Conservation (phyloP, 92 coral and sea anemone species). For the Muricea muricata region DNA sequence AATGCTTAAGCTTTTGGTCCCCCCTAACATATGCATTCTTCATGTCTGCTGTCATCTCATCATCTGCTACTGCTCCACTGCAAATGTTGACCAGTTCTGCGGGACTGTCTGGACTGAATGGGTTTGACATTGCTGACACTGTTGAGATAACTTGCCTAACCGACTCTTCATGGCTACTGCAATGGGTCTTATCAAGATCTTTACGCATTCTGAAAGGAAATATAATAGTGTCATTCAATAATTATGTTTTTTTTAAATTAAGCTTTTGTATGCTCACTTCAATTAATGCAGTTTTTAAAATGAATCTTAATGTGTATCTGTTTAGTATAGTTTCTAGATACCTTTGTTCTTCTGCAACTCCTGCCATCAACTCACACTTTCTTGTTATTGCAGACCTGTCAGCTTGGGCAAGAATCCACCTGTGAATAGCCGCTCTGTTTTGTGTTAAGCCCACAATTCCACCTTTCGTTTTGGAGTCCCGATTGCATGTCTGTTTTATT, state of each 20-base stretch:
- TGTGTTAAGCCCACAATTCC: not conserved
- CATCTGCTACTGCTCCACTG: conserved; percentile 18
- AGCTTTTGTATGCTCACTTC: not conserved
- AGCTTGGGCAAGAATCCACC: conserved; percentile 11
- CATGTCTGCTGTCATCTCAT: not conserved
- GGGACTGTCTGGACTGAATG: conserved; percentile 5
- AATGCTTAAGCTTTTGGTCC: not conserved
- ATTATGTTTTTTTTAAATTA: not conserved
- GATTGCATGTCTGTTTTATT: not conserved
- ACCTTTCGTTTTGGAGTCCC: conserved; percentile 16
- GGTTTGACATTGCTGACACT: not conserved
- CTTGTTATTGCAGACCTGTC: conserved; percentile 14
- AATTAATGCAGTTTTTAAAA: not conserved
- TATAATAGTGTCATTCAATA: no score
- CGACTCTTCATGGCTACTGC: not conserved
- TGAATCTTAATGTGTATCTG: not conserved
- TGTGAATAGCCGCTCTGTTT: not conserved
- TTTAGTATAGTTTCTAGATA: not conserved
- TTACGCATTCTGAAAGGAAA: conserved; percentile 7
- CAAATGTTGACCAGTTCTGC: conserved; percentile 14
- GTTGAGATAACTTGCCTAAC: conserved; percentile 15
- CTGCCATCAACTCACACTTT: conserved; percentile 1
- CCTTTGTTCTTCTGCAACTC: conserved; percentile 25
- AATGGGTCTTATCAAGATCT: conserved; percentile 10
- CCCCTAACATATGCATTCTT: not conserved